A percentile compares a stretch with the other conserved stretches of the same genome.
phyloP scores from a whole-genome alignment of 2,113 vertebrate species.

The Hemibagrus wyckioides region DNA sequence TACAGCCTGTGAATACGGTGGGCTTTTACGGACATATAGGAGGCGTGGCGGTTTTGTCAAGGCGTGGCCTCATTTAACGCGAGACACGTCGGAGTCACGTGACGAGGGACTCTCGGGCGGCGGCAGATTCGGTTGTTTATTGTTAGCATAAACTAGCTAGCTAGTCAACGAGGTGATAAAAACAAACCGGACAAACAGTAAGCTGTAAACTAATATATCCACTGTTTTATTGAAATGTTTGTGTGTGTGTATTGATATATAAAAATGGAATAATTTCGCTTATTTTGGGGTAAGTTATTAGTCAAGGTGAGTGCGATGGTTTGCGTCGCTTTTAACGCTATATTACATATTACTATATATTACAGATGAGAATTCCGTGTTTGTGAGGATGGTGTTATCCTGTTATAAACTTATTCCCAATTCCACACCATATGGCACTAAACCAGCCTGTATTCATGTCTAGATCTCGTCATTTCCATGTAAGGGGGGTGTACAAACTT shows the following conservation, averaged over 20 bases:
- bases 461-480: neutral
- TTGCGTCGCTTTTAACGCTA: neutral
- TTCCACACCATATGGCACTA: neutral
- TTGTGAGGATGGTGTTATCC: neutral
- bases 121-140: constrained; percentile 13
- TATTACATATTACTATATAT: neutral
- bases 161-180: neutral
- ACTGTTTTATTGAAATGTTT: neutral
- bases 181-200: neutral
- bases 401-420: neutral
- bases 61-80: neutral
- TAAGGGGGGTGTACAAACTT: neutral
- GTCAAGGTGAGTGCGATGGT: neutral
- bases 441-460: neutral
- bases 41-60: neutral
- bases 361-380: neutral
- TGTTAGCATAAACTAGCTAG: neutral
- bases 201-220: neutral
- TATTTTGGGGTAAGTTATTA: neutral
- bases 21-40: too few relatives aligned
- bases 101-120: constrained; percentile 24
- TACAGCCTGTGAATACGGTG: neutral
- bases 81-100: constrained; percentile 2
- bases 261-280: neutral
- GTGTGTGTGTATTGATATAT: neutral